Conservation (phyloP, 2,888 invertebrate genomes). For the Lampropteryx suffumata region DNA sequence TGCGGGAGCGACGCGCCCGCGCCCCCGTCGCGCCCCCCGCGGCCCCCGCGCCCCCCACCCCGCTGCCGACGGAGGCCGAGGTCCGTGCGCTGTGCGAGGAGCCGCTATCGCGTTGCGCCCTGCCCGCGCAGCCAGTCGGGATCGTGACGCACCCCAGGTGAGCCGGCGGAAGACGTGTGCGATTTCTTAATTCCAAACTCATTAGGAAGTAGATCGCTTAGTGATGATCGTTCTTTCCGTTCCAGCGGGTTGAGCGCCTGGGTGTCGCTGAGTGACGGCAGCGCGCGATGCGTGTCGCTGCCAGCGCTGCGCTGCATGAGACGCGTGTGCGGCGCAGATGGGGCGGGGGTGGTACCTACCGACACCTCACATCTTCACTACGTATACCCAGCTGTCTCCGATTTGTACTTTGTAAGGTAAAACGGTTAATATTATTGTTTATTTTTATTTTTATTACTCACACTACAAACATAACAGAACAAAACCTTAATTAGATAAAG, state of each 20-base stretch:
- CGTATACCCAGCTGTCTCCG: constrained; percentile 45
- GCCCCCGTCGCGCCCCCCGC: constrained; percentile 20
- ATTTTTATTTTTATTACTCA: too few species aligned
- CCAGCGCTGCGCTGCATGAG: constrained; percentile 49
- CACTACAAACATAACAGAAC: too few species aligned
- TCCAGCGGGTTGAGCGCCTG: constrained; percentile 54
- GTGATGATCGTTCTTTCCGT: neutral
- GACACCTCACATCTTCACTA: constrained; percentile 36
- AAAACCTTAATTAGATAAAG: too few species aligned
- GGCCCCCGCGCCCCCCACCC: constrained; percentile 24
- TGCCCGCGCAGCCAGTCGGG: constrained; percentile 44
- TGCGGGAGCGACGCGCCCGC: constrained; percentile 32
- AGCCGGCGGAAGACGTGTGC: neutral
- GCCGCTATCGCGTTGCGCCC: constrained; percentile 33
- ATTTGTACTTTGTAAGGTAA: constrained; percentile 47
- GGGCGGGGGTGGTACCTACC: constrained; percentile 19
- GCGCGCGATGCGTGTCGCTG: constrained; percentile 49
- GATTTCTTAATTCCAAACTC: too few species aligned
- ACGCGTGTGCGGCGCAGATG: constrained; percentile 24
- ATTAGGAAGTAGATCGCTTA: too few species aligned
- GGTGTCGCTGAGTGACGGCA: constrained; percentile 48
- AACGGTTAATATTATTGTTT: too few species aligned
- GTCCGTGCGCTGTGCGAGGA: constrained; percentile 54
- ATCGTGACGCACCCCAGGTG: constrained; percentile 47
- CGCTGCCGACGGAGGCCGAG: constrained; percentile 36